Conservation (phyloP, 2,888 invertebrate genomes). For the Polylopha cassiicola region DNA sequence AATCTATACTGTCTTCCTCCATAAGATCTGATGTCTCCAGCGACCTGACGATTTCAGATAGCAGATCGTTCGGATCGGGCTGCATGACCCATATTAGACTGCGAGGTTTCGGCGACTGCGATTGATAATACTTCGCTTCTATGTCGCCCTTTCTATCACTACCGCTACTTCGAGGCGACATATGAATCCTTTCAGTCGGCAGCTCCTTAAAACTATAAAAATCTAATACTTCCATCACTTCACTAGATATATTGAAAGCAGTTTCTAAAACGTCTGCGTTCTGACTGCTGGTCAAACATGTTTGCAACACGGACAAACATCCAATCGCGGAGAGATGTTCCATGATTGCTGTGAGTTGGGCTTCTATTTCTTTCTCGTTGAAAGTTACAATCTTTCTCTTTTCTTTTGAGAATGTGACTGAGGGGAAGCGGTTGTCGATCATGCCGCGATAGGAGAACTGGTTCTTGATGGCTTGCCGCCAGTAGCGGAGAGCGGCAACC, state of each 20-base stretch:
- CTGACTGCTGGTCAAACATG: conserved; percentile 79
- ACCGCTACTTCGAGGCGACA: no score
- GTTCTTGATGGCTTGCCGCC: conserved; percentile 78
- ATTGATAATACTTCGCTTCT: background rate
- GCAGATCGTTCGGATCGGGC: conserved; percentile 70
- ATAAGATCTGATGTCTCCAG: background rate
- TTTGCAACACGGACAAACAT: conserved; percentile 80
- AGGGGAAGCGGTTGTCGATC: conserved; percentile 84
- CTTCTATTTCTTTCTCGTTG: conserved; percentile 77
- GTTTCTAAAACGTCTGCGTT: conserved; percentile 81
- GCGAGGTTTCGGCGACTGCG: background rate
- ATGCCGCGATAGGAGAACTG: conserved; percentile 75
- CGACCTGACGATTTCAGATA: conserved; percentile 53
- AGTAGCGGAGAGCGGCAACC: conserved; percentile 80
- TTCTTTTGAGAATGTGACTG: conserved; percentile 84
- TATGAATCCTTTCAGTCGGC: conserved; percentile 19
- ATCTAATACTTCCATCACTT: conserved; percentile 65
- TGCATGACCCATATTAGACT: no score
- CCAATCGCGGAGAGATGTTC: conserved; percentile 79
- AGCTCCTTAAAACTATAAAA: conserved; percentile 56
- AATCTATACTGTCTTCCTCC: background rate
- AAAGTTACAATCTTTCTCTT: conserved; percentile 82
- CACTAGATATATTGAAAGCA: conserved; percentile 69
- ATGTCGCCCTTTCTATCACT: background rate
- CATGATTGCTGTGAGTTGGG: conserved; percentile 78